These are phyloP conservation scores for Paraescarpia echinospica DNA, from an alignment of 1,140 invertebrate species.

Conservation along the genomic window DNA sequence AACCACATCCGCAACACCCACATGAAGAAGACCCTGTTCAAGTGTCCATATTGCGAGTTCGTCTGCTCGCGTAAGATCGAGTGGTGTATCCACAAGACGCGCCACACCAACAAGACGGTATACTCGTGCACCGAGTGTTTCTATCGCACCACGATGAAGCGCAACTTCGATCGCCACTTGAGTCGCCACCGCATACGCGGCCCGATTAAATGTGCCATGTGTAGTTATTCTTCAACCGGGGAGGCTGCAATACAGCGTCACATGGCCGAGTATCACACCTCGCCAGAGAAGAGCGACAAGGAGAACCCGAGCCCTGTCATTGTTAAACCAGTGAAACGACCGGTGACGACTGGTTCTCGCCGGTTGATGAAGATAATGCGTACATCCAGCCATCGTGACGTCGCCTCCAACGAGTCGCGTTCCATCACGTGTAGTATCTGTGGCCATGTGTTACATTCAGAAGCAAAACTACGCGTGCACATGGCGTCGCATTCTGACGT, in stretches of 20 bases:
- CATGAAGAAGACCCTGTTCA: slow-evolving; percentile 69
- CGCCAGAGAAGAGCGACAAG: slow-evolving; percentile 30
- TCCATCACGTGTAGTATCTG: slow-evolving; percentile 10
- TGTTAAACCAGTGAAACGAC: not conserved
- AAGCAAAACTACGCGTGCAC: slow-evolving; percentile 18
- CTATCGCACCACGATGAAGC: slow-evolving; percentile 89
- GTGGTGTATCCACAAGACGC: slow-evolving; percentile 75
- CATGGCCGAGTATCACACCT: slow-evolving; percentile 67
- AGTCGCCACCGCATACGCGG: slow-evolving; percentile 70
- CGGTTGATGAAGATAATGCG: not conserved
- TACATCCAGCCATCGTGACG: not conserved
- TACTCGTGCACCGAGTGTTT: slow-evolving; percentile 83
- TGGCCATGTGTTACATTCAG: not conserved
- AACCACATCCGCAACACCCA: slow-evolving; percentile 61
- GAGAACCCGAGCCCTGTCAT: slow-evolving; percentile 19
- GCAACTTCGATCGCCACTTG: slow-evolving; percentile 90
- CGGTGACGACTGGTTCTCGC: not conserved
- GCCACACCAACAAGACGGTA: slow-evolving; percentile 83
- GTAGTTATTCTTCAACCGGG: slow-evolving; percentile 89
- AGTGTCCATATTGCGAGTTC: slow-evolving; percentile 72
- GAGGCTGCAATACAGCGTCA: slow-evolving; percentile 90
- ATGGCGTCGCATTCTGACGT: slow-evolving; percentile 19
- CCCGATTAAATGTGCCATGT: slow-evolving; percentile 77
- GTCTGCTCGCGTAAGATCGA: slow-evolving; percentile 78
- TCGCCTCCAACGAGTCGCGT: not conserved